Base-by-base conservation (phyloP, 2,888 invertebrate genomes). In the Alsophila aescularia region DNA sequence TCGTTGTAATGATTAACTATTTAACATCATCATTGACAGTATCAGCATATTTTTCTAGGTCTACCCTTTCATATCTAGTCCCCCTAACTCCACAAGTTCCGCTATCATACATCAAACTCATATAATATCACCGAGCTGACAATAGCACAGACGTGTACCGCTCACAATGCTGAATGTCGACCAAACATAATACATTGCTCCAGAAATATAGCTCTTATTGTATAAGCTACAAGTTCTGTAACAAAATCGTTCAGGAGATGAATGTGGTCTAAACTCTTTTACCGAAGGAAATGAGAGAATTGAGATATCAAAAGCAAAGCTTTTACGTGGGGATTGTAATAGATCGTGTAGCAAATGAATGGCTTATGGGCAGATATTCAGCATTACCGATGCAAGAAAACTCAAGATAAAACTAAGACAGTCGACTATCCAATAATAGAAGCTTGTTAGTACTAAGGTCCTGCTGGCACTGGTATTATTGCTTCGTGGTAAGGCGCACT, bases 91-190 rank as follows among this genome's bases (percentile, higher is more conserved):
- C 35, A 2, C 13, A 59, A 45, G 53, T 66, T 66, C 60, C 67
- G 63, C 66, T 73, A 72, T 71, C 77, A 71, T 78, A 76, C 75
- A 75, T 73, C 73, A 77, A 77, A 75, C 73, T 79, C 71, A 72
- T 78, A 77, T 78, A 79, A 78, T 79, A 79, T 79, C 74, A 75
- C 79, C 72, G 77, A 77, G 73, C 74, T 75, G 75, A 78, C 79
- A 79, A 80, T 77, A 62, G 70, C 59, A 21, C 58, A 66, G 64
- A 69, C 73, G 72, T 73, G 71, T 75, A 67, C 67, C 60, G 52
- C 40, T 40, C 54, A 73, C 70, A 77, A 73, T 72, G 61, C 63
- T 43, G 56, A 60, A 64, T 60, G 66, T 65, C 62, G 65, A 56
- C 47, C 54, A 51, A 62, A 60, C 57, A 62, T 49, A 58, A 54